Evolutionary conservation across 2,888 invertebrate genomes (phyloP), one percentile per base, ranked within the genome.

Genomic region (Stenolophus ochropezus): DNA sequence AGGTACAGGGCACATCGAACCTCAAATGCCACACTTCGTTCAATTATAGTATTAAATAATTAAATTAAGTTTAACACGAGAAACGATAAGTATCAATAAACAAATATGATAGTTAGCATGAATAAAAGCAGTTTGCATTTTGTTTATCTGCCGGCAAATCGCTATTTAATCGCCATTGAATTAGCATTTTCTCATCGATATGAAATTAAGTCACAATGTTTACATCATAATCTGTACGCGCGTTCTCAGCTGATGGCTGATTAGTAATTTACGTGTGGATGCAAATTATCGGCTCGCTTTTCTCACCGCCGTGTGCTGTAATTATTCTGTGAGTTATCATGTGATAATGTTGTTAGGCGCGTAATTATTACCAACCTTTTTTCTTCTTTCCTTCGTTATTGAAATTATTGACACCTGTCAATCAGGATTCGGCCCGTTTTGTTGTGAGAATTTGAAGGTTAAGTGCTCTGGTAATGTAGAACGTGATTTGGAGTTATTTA

Each of bases 401-500:
- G 61, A 75, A 75, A 51, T 75, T 75, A 75, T 75, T 75, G 53
- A 53, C 74, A 75, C 27, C 74, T 75, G 74, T 75, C 74, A 75
- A 75, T 75, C 74, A 75, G 11, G 53, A 51, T 25, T 69, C 18
- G 33, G 42, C 51, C 21, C 14, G 3, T 47, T 71, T 71, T 75
- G 74, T 53, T 49, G 49, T 16, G 25, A 33, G 42, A 14, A 69
- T 69, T 69, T 69, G 42, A 69, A 69, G 69, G 69, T 69, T 69
- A 69, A 33, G 20, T 16, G 42, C 20, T 69, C 33, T 18, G 42
- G 42, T 69, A 42, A 69, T 42, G 18, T 42, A 42, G 69, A 69
- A 69, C 69, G 42, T 69, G 69, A 33, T 69, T 8, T 69, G 69
- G 33, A 69, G 27, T 27, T 65, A 42, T 33, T 42, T 69, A 69